Evolutionary conservation across 2,888 invertebrate genomes (phyloP), one percentile per base, ranked within the genome.

Genomic region (Caenorhabditis afra): DNA sequence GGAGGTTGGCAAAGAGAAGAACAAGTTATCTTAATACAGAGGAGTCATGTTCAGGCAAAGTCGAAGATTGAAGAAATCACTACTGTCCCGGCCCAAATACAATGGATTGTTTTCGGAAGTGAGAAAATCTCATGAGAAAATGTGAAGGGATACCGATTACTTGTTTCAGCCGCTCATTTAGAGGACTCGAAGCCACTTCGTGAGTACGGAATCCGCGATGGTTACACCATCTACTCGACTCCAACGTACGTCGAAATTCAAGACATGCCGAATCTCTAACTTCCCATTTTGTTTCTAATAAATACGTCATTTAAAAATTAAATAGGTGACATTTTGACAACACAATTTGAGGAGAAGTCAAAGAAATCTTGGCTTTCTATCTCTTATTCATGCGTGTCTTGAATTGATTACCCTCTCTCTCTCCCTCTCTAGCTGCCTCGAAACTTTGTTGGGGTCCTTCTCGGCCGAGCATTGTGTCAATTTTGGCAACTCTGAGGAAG

Each of bases 191-290:
- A 53, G 11, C 59, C 55, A 20, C 66, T 86, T 0, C 55, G 62
- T 10, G 84, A 86, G 12, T 58, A 81, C 16, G 79, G 79, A 29
- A 77, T 86, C n/a, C 79, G 81, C n/a, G 74, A 77, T 18, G 86
- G 85, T 3, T 86, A 86, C 64, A 86, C 86, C 20, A 71, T 86
- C 41, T 86, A 86, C 67, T 83, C 82, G 10, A 80, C 80, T 22
- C 86, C 86, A n/a, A 85, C 85, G 4, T 77, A 80, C 49, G 79
- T 86, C n/a, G 86, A 86, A 66, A 78, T 83, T n/a, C 86, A 81
- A 41, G 80, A 82, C 35, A 78, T 84, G 77, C 84, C 86, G 14
- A 85, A 85, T 74, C 80, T 86, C 44, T 86, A 66, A 80, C 0
- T 53, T 12, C n/a, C 37, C 8, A 18, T 11, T 50, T 12, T 10